A percentile compares a stretch with the other conserved stretches of the same genome.
Evolutionary conservation across 2,113 vertebrate species (phyloP).

Genomic region (Vimba vimba): DNA sequence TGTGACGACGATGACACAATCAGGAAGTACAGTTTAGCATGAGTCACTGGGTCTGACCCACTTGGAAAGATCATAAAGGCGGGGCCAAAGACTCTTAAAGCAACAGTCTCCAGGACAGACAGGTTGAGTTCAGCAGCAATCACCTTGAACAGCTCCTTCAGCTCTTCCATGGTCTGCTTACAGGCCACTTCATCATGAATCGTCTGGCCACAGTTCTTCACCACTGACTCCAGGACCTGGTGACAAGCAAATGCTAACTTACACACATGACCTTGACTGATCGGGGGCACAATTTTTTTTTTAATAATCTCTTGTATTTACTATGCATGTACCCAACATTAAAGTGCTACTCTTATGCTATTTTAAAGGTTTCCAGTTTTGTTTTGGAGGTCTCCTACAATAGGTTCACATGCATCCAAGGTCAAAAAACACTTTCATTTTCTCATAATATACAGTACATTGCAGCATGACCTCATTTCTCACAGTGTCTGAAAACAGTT

Average conservation of each 20-base stretch:
- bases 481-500: no score
- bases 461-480: no score
- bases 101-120: neutral
- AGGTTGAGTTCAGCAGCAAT: neutral
- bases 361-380: no score
- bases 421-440: no score
- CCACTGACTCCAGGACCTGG: conserved; percentile 96
- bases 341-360: no score
- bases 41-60: conserved; percentile 56
- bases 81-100: conserved; percentile 40
- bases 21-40: conserved; percentile 67
- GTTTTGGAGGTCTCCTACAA: no score
- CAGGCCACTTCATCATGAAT: conserved; percentile 96
- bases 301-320: neutral
- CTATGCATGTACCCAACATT: neutral
- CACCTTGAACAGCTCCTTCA: conserved; percentile 97
- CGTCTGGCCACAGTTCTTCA: conserved; percentile 98
- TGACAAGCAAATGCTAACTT: conserved; percentile 13
- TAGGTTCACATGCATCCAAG: no score
- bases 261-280: neutral
- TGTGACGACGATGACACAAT: conserved; percentile 71
- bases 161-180: conserved; percentile 98
- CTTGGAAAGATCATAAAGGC: conserved; percentile 63
- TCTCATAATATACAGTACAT: no score
- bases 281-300: neutral